Evolutionary conservation across 1,140 invertebrate genomes (phyloP), one percentile per base, ranked within the genome.

Genomic region (Lasioglossum baleicum): DNA sequence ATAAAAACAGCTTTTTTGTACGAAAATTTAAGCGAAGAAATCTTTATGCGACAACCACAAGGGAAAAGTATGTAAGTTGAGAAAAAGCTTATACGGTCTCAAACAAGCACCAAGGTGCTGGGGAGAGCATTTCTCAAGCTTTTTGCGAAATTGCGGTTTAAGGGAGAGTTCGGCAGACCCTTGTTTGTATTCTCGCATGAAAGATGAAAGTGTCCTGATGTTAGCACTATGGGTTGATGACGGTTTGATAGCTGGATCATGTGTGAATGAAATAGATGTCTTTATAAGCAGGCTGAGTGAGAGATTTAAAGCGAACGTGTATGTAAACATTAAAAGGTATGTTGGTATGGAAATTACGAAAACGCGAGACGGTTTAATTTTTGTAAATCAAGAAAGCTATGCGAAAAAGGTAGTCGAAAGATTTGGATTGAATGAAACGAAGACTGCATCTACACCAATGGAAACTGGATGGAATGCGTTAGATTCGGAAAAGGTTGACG

Each of bases 191-290:
- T 53, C 13, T 70, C 22, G 40, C 6, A 70, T 26, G 4, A 31
- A 56, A 26, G 51, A 70, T 7, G 11, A 56, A 7, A 70, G 48
- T 56, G 15, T 31, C 2, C 31, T 70, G 4, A 22, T 53, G 5
- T 11, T 70, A n/a, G 51, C n/a, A 22, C 20, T 70, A 13, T 70
- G 51, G 44, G 67, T 70, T 15, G 67, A 70, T 20, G 67, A 70
- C 20, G 67, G 67, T 5, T 20, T 70, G 22, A 70, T 56, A 2
- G 51, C 51, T 2, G 67, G 48, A 26, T 26, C n/a, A 10, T 15
- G 10, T 53, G 44, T 5, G 3, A 15, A 20, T 7, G 51, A 53
- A 56, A 17, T 70, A 26, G 22, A 56, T 56, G 3, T 0, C 7
- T 70, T 70, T 56, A 2, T 70, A 56, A 8, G 22, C 5, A 70